Evolutionary conservation across 2,113 vertebrate genomes (phyloP), one percentile per base, ranked within the genome.

Genomic region (Delphinus delphis): DNA sequence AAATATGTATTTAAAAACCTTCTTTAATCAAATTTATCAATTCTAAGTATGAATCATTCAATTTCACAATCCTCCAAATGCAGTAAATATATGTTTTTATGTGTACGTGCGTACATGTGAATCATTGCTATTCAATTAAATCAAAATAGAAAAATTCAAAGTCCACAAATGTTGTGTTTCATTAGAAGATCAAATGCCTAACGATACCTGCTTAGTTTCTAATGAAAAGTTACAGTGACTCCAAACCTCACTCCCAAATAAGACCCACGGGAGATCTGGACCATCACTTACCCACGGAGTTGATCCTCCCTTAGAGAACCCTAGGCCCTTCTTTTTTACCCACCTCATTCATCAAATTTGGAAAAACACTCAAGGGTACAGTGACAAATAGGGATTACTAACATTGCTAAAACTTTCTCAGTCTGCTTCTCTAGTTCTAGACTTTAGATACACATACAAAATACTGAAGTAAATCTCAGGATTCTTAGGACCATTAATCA

Each of bases 291-390:
- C 33, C 62, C 84, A 41, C 41, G 11, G 76, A 90, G 47, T 28
- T 70, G 65, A 77, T 79, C 9, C 17, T 92, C 12, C 90, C 76
- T 58, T 50, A 15, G 86, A 96, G 68, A 89, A 80, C 68, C 7
- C 2, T 3, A 94, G 38, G 73, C n/a, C 65, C 82, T 83, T 93
- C 26, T 41, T 86, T 82, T 53, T n/a, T 86, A 60, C 88, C 60
- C 47, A 12, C 38, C 33, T 93, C 93, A 94, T 96, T 92, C 47
- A 96, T 98, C 93, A 97, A 67, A 82, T 96, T 97, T 90, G 62
- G 38, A 38, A 73, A 96, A 96, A 55, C 41, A 77, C 36, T 93
- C 55, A 86, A 36, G 92, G 33, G 36, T 6, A 47, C 80, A 79
- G 41, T 88, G 90, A 97, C 87, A 96, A 96, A 93, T 62, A 77